Conservation (phyloP, 2,113 vertebrate genomes). For the Toxostoma redivivum region DNA sequence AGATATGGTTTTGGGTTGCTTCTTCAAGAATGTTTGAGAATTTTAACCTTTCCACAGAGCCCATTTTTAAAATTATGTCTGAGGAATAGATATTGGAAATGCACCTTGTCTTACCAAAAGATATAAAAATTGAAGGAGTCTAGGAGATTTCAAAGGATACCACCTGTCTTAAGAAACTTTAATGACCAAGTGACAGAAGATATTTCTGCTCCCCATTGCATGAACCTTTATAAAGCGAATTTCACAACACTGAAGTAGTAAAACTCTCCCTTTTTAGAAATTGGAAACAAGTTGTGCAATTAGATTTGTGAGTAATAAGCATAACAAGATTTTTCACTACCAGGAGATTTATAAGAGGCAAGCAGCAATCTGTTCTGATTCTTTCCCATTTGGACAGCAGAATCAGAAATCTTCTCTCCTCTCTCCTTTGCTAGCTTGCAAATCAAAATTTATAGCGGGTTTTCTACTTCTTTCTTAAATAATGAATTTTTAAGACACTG, state of each 20-base stretch:
- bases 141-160: neutral
- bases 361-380: neutral
- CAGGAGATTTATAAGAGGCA: neutral
- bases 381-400: neutral
- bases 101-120: neutral
- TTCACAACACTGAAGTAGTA: neutral
- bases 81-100: neutral
- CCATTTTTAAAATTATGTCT: neutral
- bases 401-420: neutral
- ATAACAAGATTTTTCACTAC: neutral
- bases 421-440: neutral
- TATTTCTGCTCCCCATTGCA: neutral
- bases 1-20: neutral
- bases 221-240: neutral
- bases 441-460: neutral
- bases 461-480: neutral
- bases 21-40: neutral
- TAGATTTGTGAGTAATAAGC: neutral
- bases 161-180: neutral
- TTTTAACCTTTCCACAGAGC: neutral
- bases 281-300: neutral
- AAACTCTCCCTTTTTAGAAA: neutral
- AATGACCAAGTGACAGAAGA: neutral
- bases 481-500: neutral
- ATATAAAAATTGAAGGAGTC: neutral